Evolutionary conservation across 2,888 invertebrate species (phyloP), one percentile per base, ranked within the genome.

Genomic region (Rhodophaea formosa): DNA sequence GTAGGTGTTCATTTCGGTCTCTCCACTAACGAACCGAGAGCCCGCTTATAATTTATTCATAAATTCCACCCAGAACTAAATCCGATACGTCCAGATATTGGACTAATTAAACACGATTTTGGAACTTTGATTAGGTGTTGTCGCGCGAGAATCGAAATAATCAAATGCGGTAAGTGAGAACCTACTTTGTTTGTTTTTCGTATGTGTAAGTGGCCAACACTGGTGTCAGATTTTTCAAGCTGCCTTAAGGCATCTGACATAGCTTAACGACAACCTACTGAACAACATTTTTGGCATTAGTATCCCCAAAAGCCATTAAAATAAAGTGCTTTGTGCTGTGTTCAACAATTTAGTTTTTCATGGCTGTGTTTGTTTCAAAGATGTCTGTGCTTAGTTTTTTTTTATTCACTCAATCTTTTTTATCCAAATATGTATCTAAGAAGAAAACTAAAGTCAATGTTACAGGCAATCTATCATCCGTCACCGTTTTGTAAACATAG

Each of bases 31-130:
- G 63, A 63, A 63, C 58, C 49, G 44, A 49, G 61, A 53, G 49
- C 55, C 39, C 53, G 47, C 47, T 58, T 58, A n/a, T n/a, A 61
- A 61, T 58, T 58, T 63, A 61, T 63, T 63, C 61, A 63, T 61
- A 61, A 60, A 63, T 63, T 63, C 59, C 53, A 46, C 15, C 44
- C 46, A 35, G 53, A 58, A 59, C 58, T 52, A 43, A 30, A 58
- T 57, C 45, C 23, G 15, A 44, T 15, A 30, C 46, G 42, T 53
- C 53, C 53, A 53, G 16, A 12, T 53, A 29, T 42, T 7, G 23
- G 10, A 23, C 23, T 23, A 39, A 42, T 32, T 53, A 42, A 17
- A 39, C 42, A 35, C 23, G 39, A 16, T 46, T 46, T 46, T 23
- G 42, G 42, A 10, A 23, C 3, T 0, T 42, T 42, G 12, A n/a